Base-by-base conservation (phyloP, 2,113 vertebrate genomes). In the Cryptoleucopteryx plumbea region DNA sequence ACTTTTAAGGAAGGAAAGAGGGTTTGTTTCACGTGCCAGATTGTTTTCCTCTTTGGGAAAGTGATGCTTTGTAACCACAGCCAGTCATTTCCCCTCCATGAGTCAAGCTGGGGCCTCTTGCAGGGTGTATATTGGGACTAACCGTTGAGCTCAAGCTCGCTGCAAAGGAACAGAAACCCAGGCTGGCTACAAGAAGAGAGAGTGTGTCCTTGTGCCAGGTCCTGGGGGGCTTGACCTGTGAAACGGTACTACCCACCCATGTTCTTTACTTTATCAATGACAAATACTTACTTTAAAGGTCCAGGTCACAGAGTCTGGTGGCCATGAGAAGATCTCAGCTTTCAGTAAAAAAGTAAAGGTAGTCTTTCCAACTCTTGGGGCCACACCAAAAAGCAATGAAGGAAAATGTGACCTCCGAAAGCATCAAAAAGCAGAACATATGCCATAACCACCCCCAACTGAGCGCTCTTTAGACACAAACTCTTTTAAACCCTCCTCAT, bases 161-260 rank as follows among this genome's bases (percentile, higher is more conserved):
- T 77, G 70, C 32, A 59, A 55, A 36, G 88, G 83, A 93, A 88
- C 50, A 87, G 94, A 95, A 96, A 96, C 84, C 27, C 6, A 13
- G 52, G 27, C 25, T 78, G 74, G 40, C 48, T 52, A 31, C 2
- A 7, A 72, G 50, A 65, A 53, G 47, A 63, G 25, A 59, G 42
- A 50, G 27, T 6, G 13, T 62, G 59, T 34, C 5, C 7, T 55
- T 55, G 52, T 59, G 47, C 27, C 42, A 65, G 47, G 13, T 58
- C 34, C 62, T 29, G 31, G 21, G 23, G 38, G 32, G 26, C 16
- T 84, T 88, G 32, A 53, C 68, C 58, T 61, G 22, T 17, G 43
- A 43, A 86, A 52, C 0, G 0, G 27, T 55, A 47, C 27, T 42
- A 58, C 42, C 42, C 34, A 45, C 26, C 38, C 16, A 2, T 17